Evolutionary conservation across 2,888 invertebrate genomes (phyloP).

Genomic region (Pyralis farinalis): DNA sequence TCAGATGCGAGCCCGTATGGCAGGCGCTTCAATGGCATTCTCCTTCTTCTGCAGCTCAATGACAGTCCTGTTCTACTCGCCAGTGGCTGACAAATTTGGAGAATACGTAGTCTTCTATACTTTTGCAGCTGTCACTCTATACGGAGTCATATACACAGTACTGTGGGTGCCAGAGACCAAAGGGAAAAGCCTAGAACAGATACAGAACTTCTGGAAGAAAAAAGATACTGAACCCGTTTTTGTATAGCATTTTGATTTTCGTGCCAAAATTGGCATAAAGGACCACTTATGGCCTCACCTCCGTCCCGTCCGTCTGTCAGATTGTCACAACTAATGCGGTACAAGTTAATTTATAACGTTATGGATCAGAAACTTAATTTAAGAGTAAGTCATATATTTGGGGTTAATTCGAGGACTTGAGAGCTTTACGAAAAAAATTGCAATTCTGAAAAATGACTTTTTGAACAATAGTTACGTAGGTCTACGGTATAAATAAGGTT

Average conservation of each 20-base stretch:
- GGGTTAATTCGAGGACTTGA: too few species aligned
- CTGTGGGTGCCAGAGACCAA: conserved; percentile 72
- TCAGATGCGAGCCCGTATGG: conserved; percentile 57
- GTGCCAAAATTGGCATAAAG: too few species aligned
- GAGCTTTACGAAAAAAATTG: too few species aligned
- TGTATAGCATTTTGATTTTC: conserved; percentile 26
- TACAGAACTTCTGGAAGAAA: conserved; percentile 49
- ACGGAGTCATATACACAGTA: conserved; percentile 56
- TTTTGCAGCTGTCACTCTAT: conserved; percentile 52
- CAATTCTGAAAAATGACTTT: too few species aligned
- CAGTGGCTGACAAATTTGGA: conserved; percentile 52
- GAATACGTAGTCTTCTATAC: conserved; percentile 57
- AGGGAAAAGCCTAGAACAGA: conserved; percentile 58
- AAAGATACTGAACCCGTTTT: conserved; percentile 36
- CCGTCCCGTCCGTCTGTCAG: too few species aligned
- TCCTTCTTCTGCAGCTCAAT: conserved; percentile 63
- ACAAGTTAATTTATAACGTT: too few species aligned
- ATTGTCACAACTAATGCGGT: too few species aligned
- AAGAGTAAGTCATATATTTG: too few species aligned
- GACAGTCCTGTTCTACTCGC: conserved; percentile 57
- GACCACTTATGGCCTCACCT: too few species aligned
- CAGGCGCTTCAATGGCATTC: conserved; percentile 56
- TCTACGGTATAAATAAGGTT: too few species aligned
- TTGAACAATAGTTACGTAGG: too few species aligned
- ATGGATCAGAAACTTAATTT: too few species aligned